Base-by-base conservation (phyloP, 1,140 invertebrate species). In the Tenebrio molitor region DNA sequence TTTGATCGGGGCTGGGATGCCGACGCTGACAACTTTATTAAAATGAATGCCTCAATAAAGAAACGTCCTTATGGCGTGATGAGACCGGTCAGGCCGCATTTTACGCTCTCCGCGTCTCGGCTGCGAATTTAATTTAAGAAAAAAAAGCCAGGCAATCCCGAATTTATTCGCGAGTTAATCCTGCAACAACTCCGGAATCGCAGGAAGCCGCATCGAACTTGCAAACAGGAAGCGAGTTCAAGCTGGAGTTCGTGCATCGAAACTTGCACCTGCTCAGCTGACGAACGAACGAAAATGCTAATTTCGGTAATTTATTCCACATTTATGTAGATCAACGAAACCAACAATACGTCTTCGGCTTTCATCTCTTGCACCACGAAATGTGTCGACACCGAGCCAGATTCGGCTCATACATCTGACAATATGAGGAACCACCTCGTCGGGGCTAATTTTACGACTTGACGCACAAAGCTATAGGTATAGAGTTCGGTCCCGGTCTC, bases 241-340 rank as follows among this genome's bases (percentile, higher is more conserved):
- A 53, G 8, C 19, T 53, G 19, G n/a, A n/a, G n/a, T n/a, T n/a
- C n/a, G n/a, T n/a, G 16, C 23, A 34, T 21, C 19, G 29, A 29
- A n/a, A 33, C 15, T 14, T 23, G 50, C 50, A 58, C 50, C 50
- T 58, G 50, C 50, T 58, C 21, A n/a, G n/a, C n/a, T n/a, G n/a
- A n/a, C n/a, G n/a, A 58, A 58, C 29, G n/a, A 12, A 17, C 50
- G 19, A 25, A 50, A 50, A 58, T 29, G 50, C 21, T 58, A 58
- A 58, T 58, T 58, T 58, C 23, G 21, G 7, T 21, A 53, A 50
- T 50, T 21, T 53, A 23, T 53, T 44, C 4, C 3, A 39, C 8
- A 39, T 39, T 39, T 1, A 39, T 12, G 15, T 14, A 39, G 14
- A n/a, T 36, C 34, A 36, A 39, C 36, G 14, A 1, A 39, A 39